Conservation (phyloP, 2,797 vertebrate genomes). For the Miichthys miiuy region DNA sequence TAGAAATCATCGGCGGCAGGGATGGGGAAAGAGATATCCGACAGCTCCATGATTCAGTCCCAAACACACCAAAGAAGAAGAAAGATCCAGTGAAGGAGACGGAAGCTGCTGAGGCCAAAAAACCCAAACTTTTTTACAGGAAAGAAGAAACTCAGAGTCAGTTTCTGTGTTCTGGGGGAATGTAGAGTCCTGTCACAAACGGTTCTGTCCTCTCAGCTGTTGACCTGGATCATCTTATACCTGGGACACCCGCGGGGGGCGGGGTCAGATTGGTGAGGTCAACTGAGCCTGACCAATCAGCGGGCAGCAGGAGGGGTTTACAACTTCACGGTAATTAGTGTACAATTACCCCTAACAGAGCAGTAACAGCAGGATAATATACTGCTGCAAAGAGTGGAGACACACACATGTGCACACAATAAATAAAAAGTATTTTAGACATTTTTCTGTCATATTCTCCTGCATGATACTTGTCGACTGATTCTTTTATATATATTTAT, state of each 20-base stretch:
- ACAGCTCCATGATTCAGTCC: conserved; percentile 87
- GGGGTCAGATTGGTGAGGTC: conserved; percentile 31
- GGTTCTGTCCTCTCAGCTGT: conserved; percentile 50
- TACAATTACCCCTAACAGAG: conserved; percentile 72
- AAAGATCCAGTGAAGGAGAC: conserved; percentile 27
- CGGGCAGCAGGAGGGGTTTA: conserved; percentile 60
- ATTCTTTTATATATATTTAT: too few relatives aligned
- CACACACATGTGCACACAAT: not conserved
- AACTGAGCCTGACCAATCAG: conserved; percentile 78
- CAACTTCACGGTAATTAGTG: conserved; percentile 79
- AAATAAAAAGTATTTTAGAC: too few relatives aligned
- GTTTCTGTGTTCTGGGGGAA: conserved; percentile 26
- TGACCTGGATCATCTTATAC: conserved; percentile 78
- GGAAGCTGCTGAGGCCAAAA: not conserved
- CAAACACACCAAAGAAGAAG: conserved; percentile 1
- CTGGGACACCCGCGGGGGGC: conserved; percentile 44
- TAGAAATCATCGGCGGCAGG: conserved; percentile 93
- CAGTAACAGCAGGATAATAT: conserved; percentile 39
- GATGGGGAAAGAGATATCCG: conserved; percentile 94
- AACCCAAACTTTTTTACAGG: not conserved
- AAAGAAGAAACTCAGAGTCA: not conserved
- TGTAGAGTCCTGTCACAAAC: conserved; percentile 60
- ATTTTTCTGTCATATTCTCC: too few relatives aligned
- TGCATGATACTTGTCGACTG: too few relatives aligned
- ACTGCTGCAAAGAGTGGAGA: conserved; percentile 14